A percentile compares a stretch with the other conserved stretches of the same genome.
Conservation (phyloP, 2,797 vertebrate species). For the Anomalospiza imberbis region DNA sequence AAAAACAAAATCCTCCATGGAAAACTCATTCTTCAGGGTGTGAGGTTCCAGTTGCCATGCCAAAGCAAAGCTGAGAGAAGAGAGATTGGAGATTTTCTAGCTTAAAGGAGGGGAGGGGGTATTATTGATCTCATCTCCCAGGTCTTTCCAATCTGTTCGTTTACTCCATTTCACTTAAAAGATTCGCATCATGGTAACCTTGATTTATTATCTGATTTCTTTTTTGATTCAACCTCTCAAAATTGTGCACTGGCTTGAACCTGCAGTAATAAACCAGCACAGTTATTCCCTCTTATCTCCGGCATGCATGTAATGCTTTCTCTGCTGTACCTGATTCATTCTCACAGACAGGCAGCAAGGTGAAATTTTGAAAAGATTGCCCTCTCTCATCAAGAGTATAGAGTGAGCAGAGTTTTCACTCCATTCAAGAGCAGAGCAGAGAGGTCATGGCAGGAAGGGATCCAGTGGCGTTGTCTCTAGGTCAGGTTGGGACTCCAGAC, state of each 20-base stretch:
- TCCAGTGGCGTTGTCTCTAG: rapidly evolving
- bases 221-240: slow-evolving; percentile 43
- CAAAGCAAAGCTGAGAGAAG: slow-evolving; percentile 17
- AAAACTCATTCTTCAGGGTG: slow-evolving; percentile 54
- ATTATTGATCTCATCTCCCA: slow-evolving; percentile 49
- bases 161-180: slow-evolving; percentile 49
- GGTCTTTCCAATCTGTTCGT: slow-evolving; percentile 25
- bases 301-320: slow-evolving; percentile 4
- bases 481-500: background rate
- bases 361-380: slow-evolving; percentile 23
- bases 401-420: background rate
- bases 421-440: background rate
- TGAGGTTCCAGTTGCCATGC: slow-evolving; percentile 25
- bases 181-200: slow-evolving; percentile 47
- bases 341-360: background rate
- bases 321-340: background rate
- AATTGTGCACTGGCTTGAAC: slow-evolving; percentile 46
- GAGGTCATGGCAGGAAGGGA: background rate
- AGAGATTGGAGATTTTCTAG: slow-evolving; percentile 28
- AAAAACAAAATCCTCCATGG: slow-evolving; percentile 35
- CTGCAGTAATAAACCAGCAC: slow-evolving; percentile 37
- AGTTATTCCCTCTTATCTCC: slow-evolving; percentile 32
- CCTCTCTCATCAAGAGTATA: background rate
- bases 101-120: background rate
- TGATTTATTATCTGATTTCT: slow-evolving; percentile 65